phyloP scores from a whole-genome alignment of 2,797 vertebrate genomes.

The Typhlichthys eigenmanni region DNA sequence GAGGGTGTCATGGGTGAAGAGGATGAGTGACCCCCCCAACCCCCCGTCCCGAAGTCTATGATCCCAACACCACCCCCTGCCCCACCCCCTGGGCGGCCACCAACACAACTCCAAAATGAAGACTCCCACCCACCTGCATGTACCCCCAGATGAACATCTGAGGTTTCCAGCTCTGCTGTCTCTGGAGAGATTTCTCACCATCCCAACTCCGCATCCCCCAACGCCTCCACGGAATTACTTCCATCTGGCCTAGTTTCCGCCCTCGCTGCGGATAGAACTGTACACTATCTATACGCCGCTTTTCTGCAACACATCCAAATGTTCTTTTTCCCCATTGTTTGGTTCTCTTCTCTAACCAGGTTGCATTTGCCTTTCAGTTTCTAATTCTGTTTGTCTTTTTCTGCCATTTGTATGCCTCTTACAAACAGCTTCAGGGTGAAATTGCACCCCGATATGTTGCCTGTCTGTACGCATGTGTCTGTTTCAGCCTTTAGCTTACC shows the following conservation, averaged over 20 bases:
- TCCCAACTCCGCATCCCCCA: slow-evolving; percentile 15
- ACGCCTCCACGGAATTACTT: slow-evolving; percentile 72
- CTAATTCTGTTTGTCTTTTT: slow-evolving; percentile 6
- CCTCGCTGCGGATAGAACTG: slow-evolving; percentile 60
- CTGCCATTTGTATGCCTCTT: slow-evolving; percentile 29
- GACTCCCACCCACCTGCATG: slow-evolving; percentile 71
- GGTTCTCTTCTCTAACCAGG: slow-evolving; percentile 24
- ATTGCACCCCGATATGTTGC: slow-evolving; percentile 43
- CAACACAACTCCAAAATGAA: slow-evolving; percentile 52
- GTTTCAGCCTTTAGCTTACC: slow-evolving; percentile 32
- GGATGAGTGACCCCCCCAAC: slow-evolving; percentile 40
- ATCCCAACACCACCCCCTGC: not conserved
- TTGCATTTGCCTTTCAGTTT: slow-evolving; percentile 30
- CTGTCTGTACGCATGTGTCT: slow-evolving; percentile 56
- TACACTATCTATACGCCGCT: slow-evolving; percentile 58
- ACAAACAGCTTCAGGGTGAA: slow-evolving; percentile 42
- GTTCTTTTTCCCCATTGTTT: slow-evolving; percentile 36
- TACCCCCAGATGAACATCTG: slow-evolving; percentile 66
- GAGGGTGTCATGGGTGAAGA: too few relatives aligned
- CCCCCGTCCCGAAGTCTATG: slow-evolving; percentile 10
- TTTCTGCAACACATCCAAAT: slow-evolving; percentile 49
- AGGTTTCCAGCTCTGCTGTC: slow-evolving; percentile 57
- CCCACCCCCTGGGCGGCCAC: slow-evolving; percentile 34
- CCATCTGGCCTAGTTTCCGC: slow-evolving; percentile 78
- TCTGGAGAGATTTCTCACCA: slow-evolving; percentile 43